Conservation (phyloP, 2,888 invertebrate genomes). For the Therioaphis trifolii region DNA sequence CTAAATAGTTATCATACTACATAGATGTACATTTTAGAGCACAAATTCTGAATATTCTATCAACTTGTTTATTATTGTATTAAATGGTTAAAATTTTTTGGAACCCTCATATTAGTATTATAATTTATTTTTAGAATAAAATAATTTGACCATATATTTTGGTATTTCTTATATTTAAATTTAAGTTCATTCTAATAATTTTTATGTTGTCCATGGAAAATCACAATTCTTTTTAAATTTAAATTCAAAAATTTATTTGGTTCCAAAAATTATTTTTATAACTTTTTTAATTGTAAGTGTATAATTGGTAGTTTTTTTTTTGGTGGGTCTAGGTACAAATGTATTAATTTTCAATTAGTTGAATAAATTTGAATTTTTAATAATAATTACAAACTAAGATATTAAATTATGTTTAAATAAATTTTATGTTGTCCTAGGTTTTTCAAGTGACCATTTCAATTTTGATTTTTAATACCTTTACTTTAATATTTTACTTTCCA, state of each 20-base stretch:
- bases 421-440: constrained; percentile 10
- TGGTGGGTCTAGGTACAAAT: neutral
- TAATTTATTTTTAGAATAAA: neutral
- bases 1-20: constrained; percentile 37
- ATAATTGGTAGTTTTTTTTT: constrained; percentile 46
- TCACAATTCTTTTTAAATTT: neutral
- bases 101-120: neutral
- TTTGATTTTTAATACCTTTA: constrained; percentile 9
- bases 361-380: constrained; percentile 6
- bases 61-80: neutral
- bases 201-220: neutral
- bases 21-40: constrained; percentile 51
- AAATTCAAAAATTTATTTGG: constrained; percentile 15
- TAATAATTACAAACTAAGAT: neutral
- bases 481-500: neutral
- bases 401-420: neutral
- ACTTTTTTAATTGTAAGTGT: constrained; percentile 18
- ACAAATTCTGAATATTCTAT: constrained; percentile 43
- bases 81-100: neutral
- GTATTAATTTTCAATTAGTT: constrained; percentile 31
- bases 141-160: neutral
- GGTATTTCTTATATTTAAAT: neutral
- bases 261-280: constrained; percentile 36
- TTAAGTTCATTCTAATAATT: constrained; percentile 25
- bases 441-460: neutral